phyloP scores from a whole-genome alignment of 2,797 vertebrate genomes.

The Poliocrania exsul region DNA sequence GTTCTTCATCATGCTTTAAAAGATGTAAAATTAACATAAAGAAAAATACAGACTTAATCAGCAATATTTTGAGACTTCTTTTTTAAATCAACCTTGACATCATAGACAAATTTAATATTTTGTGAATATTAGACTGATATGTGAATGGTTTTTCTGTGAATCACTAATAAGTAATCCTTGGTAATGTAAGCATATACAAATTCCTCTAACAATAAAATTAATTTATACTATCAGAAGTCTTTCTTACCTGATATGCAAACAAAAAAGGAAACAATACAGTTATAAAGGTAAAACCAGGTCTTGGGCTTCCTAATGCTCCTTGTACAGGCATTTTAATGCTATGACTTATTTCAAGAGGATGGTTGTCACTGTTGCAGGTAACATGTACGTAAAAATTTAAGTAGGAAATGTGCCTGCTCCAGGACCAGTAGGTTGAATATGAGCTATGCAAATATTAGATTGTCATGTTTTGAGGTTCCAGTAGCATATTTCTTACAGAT shows the following conservation, averaged over 20 bases:
- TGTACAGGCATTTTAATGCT: not conserved
- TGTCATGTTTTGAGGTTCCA: not conserved
- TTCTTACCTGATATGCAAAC: not conserved
- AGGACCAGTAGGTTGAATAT: not conserved
- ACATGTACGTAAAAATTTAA: not conserved
- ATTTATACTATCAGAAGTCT: not conserved
- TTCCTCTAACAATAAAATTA: not conserved
- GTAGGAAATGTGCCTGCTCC: not conserved
- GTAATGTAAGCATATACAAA: not conserved
- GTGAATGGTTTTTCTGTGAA: not conserved
- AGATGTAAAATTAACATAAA: not conserved
- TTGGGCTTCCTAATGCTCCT: not conserved
- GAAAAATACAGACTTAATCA: not conserved
- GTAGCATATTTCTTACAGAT: not conserved
- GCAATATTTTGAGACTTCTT: not conserved
- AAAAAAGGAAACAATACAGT: not conserved
- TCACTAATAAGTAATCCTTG: not conserved
- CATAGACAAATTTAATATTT: not conserved
- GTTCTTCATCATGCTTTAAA: not conserved
- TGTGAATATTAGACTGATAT: not conserved
- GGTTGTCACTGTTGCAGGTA: not conserved
- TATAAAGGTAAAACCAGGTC: not conserved
- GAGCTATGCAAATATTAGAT: not conserved
- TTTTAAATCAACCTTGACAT: not conserved
- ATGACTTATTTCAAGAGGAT: not conserved